phyloP scores from a whole-genome alignment of 2,888 invertebrate species.

The Heterodera filipjevi region DNA sequence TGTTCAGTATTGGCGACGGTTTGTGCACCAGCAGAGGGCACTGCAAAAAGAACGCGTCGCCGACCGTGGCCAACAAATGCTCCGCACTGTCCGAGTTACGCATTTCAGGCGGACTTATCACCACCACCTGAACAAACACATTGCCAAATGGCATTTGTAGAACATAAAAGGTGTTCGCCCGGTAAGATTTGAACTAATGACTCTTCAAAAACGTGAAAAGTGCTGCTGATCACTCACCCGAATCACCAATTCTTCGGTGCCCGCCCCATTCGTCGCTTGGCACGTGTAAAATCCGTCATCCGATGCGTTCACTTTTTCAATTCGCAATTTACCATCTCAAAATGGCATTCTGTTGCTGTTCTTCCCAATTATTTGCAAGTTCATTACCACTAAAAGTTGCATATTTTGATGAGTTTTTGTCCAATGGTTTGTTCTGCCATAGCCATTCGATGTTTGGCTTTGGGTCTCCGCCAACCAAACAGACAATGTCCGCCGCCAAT shows the following conservation, averaged over 20 bases:
- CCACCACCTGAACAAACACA: slow-evolving; percentile 60
- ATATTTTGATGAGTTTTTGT: slow-evolving; percentile 49
- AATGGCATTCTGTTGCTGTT: slow-evolving; percentile 46
- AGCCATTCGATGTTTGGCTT: slow-evolving; percentile 67
- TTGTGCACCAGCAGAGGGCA: slow-evolving; percentile 52
- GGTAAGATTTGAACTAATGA: too few relatives aligned
- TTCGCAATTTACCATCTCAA: slow-evolving; percentile 49
- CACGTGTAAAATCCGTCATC: slow-evolving; percentile 71
- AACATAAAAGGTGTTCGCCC: too few relatives aligned
- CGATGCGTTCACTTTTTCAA: slow-evolving; percentile 45
- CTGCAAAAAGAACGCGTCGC: slow-evolving; percentile 56
- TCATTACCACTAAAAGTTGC: slow-evolving; percentile 44
- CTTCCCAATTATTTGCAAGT: slow-evolving; percentile 38
- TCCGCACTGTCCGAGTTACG: slow-evolving; percentile 51
- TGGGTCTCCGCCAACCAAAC: slow-evolving; percentile 67
- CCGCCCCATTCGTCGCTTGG: slow-evolving; percentile 72
- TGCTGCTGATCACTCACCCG: slow-evolving; percentile 36
- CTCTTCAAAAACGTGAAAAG: too few relatives aligned
- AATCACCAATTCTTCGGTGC: slow-evolving; percentile 70
- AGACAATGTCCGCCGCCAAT: slow-evolving; percentile 57
- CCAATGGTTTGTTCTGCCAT: slow-evolving; percentile 67
- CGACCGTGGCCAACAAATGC: slow-evolving; percentile 49
- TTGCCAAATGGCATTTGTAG: too few relatives aligned
- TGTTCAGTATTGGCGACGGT: slow-evolving; percentile 43
- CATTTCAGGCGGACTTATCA: slow-evolving; percentile 53